phyloP scores from a whole-genome alignment of 1,140 invertebrate genomes.

The Colletes latitarsis region DNA sequence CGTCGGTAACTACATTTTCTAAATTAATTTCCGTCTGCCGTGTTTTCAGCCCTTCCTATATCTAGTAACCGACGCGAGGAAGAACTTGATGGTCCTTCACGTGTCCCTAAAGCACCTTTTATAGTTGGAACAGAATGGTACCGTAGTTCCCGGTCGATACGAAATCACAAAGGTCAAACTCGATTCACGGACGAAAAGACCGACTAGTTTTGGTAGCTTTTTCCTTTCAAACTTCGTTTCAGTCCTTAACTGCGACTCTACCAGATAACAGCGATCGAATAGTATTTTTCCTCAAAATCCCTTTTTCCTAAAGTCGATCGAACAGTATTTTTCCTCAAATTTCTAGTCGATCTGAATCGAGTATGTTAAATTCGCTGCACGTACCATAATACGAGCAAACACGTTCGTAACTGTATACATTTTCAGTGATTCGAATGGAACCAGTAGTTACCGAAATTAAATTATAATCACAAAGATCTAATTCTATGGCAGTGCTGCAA shows the following conservation, averaged over 20 bases:
- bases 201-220: background rate
- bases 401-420: background rate
- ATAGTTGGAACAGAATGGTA: constrained; percentile 45
- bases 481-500: background rate
- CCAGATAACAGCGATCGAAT: constrained; percentile 7
- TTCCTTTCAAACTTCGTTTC: background rate
- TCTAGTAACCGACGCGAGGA: constrained; percentile 10
- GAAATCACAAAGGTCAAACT: constrained; percentile 37
- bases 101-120: constrained; percentile 29
- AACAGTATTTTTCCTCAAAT: too few species aligned
- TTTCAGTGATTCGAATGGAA: background rate
- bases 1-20: constrained; percentile 17
- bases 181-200: constrained; percentile 1
- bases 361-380: background rate
- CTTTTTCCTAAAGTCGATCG: background rate
- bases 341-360: background rate
- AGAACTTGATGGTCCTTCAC: constrained; percentile 30
- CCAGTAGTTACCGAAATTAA: background rate
- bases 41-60: constrained; percentile 17
- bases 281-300: too few species aligned
- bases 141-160: constrained; percentile 43
- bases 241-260: background rate
- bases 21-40: constrained; percentile 26
- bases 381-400: background rate
- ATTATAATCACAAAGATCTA: background rate